These are phyloP conservation scores for Tursiops truncatus DNA, from an alignment of 2,113 vertebrate genomes.

Conservation along the genomic window DNA sequence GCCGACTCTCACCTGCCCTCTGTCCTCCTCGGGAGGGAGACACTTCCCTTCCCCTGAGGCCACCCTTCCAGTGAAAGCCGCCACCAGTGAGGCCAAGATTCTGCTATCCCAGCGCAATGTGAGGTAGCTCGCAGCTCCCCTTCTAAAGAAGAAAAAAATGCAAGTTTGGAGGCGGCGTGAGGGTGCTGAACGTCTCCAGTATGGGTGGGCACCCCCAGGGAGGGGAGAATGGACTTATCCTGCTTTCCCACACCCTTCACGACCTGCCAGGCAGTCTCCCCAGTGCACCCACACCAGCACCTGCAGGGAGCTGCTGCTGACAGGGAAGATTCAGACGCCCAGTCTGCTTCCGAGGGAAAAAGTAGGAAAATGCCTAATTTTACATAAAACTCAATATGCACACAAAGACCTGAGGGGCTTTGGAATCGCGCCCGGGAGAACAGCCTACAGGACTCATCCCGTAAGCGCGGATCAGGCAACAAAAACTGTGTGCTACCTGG, in stretches of 20 bases:
- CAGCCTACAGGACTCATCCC: neutral
- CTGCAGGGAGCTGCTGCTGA: neutral
- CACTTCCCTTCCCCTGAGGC: too few species aligned
- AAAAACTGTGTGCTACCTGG: fast-evolving
- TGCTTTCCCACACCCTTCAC: fast-evolving
- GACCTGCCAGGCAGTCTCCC: fast-evolving
- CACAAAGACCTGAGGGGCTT: neutral
- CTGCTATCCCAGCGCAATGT: fast-evolving
- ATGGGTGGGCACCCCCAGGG: neutral
- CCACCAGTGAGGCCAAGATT: too few species aligned
- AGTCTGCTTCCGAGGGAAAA: neutral
- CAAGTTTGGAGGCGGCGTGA: neutral
- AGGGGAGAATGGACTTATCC: neutral
- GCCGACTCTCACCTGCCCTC: fast-evolving
- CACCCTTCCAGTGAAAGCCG: neutral
- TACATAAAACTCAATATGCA: neutral
- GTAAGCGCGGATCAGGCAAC: fast-evolving
- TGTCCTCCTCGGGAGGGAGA: too few species aligned
- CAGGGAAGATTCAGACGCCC: neutral
- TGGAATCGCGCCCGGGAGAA: neutral
- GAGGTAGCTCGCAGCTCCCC: neutral
- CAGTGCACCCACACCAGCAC: neutral
- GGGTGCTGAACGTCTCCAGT: fast-evolving
- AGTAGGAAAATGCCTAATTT: neutral
- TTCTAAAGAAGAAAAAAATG: neutral